Conservation (phyloP, 2,797 vertebrate species). For the Threskiornis aethiopicus region DNA sequence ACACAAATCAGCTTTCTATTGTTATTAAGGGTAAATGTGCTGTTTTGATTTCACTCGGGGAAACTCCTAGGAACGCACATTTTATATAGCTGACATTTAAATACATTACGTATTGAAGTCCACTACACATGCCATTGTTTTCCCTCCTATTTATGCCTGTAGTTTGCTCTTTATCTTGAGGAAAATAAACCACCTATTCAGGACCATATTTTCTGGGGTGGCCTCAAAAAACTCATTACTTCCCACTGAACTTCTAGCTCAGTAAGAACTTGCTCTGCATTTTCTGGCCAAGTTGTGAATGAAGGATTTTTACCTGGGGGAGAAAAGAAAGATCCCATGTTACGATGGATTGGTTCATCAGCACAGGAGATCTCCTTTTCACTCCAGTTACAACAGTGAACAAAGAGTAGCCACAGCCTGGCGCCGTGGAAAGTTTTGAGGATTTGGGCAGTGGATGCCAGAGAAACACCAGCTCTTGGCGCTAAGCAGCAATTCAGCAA, state of each 20-base stretch:
- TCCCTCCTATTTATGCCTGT: neutral
- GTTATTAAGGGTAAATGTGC: neutral
- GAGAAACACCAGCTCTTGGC: neutral
- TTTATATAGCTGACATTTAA: neutral
- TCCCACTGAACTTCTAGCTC: neutral
- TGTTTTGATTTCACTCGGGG: neutral
- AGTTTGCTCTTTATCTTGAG: neutral
- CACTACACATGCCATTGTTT: neutral
- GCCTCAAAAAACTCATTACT: neutral
- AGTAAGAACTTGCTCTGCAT: neutral
- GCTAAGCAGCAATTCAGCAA: neutral
- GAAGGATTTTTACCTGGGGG: neutral
- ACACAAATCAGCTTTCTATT: neutral
- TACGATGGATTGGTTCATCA: neutral
- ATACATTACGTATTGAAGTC: neutral
- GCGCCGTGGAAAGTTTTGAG: neutral
- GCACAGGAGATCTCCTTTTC: neutral
- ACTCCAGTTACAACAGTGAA: neutral
- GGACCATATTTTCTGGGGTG: accelerated
- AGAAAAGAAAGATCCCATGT: neutral
- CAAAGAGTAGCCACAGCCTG: neutral
- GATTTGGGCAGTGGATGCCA: neutral
- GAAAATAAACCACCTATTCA: neutral
- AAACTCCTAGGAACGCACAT: neutral
- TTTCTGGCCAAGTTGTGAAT: neutral